Conservation (phyloP, 2,888 invertebrate genomes). For the Drosophila macrospina region DNA sequence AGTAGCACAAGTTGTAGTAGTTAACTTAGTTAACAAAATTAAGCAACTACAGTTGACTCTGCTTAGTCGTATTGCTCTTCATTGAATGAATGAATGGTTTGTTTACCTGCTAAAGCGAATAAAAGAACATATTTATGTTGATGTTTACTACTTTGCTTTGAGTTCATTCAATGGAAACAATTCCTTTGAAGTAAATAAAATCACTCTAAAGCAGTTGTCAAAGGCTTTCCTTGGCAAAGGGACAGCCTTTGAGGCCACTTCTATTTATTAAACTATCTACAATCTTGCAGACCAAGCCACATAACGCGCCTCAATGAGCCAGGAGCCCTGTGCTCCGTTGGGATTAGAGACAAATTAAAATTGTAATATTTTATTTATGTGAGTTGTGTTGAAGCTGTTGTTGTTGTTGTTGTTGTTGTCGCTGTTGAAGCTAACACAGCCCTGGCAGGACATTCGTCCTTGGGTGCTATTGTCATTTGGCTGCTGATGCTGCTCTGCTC, state of each 20-base stretch:
- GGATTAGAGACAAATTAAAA: conserved; percentile 81
- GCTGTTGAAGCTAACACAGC: conserved; percentile 13
- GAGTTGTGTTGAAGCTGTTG: conserved; percentile 43
- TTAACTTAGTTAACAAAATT: neutral
- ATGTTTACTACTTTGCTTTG: too few relatives aligned
- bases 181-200: too few relatives aligned
- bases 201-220: too few relatives aligned
- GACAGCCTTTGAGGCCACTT: too few relatives aligned
- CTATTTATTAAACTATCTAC: neutral
- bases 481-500: conserved; percentile 18
- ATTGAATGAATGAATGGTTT: too few relatives aligned
- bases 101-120: too few relatives aligned
- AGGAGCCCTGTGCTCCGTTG: conserved; percentile 52
- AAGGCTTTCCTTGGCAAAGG: too few relatives aligned
- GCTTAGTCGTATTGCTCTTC: too few relatives aligned
- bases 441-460: conserved; percentile 50
- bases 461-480: conserved; percentile 47
- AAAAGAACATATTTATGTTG: neutral
- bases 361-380: conserved; percentile 80
- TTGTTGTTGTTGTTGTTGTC: conserved; percentile 24
- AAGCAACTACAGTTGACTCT: too few relatives aligned
- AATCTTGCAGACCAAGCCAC: conserved; percentile 25
- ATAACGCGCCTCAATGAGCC: conserved; percentile 27
- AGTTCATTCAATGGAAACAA: too few relatives aligned
- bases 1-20: neutral